Conservation (phyloP, 2,888 invertebrate species). For the Protonemura montana region DNA sequence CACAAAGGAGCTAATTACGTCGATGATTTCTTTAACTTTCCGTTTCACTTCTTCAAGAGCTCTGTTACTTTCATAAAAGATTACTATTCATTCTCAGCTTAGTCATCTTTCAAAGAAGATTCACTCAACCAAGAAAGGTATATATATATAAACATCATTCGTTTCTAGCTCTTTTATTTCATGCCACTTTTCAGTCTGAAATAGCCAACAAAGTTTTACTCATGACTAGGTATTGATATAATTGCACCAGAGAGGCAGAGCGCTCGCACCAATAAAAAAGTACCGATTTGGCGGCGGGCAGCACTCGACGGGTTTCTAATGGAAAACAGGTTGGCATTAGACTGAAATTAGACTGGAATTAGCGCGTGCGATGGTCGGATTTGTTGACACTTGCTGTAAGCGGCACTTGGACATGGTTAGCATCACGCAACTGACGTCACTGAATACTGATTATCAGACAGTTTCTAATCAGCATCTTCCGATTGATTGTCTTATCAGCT, state of each 20-base stretch:
- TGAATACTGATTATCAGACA: neutral
- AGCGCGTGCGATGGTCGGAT: neutral
- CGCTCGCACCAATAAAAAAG: neutral
- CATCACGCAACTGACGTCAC: neutral
- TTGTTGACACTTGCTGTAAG: neutral
- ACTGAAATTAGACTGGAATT: neutral
- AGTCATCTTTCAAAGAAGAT: neutral
- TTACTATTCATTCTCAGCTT: conserved; percentile 4
- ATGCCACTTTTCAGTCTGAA: neutral
- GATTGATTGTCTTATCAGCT: neutral
- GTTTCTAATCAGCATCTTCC: neutral
- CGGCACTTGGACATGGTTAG: neutral
- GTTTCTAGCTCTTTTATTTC: neutral
- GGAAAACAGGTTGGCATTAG: neutral
- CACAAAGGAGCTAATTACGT: neutral
- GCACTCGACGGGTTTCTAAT: neutral
- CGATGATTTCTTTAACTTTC: conserved; percentile 5
- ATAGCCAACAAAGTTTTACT: neutral
- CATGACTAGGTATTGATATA: neutral
- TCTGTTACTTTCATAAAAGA: neutral
- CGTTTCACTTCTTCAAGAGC: neutral
- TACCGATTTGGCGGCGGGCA: neutral
- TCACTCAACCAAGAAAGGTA: neutral
- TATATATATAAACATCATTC: neutral
- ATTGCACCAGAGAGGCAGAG: neutral